phyloP scores from a whole-genome alignment of 2,888 invertebrate genomes.

The Trachelus troglodyta region DNA sequence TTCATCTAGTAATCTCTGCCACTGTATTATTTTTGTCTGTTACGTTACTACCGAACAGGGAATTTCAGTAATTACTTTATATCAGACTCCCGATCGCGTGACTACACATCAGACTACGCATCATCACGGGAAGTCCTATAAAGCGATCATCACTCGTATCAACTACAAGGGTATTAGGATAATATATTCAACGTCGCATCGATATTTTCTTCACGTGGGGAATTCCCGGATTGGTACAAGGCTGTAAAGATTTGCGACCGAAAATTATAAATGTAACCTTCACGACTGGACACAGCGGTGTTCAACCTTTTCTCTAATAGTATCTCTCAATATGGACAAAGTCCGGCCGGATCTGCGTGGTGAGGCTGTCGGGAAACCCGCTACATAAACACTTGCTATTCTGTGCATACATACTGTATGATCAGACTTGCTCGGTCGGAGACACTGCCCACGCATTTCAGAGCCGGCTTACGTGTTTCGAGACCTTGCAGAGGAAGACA shows the following conservation, averaged over 20 bases:
- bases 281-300: background rate
- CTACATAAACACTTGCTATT: conserved; percentile 14
- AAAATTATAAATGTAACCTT: background rate
- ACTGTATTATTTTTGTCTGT: background rate
- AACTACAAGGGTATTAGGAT: background rate
- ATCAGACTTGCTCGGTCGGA: background rate
- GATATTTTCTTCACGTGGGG: background rate
- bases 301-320: background rate
- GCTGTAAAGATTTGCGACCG: background rate
- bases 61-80: background rate
- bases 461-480: background rate
- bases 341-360: conserved; percentile 9
- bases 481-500: background rate
- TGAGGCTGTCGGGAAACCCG: conserved; percentile 13
- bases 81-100: background rate
- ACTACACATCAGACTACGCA: background rate
- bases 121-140: background rate
- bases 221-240: background rate
- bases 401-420: conserved; percentile 8
- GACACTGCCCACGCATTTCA: background rate
- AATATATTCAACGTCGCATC: background rate
- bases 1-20: background rate
- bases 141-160: background rate
- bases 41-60: background rate
- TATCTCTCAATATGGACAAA: conserved; percentile 1